These are phyloP conservation scores for Eulithis prunata DNA, from an alignment of 2,888 invertebrate species.

Conservation along the genomic window DNA sequence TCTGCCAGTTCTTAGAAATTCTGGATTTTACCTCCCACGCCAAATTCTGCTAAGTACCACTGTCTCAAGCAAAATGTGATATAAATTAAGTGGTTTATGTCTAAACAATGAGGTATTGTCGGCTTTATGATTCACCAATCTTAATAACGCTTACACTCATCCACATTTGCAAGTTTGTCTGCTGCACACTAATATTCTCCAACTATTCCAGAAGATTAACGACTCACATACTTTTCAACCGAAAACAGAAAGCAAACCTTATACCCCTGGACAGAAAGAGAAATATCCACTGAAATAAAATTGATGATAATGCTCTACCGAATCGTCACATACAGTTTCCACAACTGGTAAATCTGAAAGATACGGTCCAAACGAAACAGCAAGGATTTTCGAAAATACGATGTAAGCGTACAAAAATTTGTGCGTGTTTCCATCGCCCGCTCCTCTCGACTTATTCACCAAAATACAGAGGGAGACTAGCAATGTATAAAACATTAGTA, in stretches of 20 bases:
- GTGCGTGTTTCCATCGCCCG: conserved; percentile 63
- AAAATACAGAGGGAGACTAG: conserved; percentile 54
- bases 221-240: conserved; percentile 13
- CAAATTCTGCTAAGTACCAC: conserved; percentile 30
- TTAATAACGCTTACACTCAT: conserved; percentile 65
- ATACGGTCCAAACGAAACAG: conserved; percentile 66
- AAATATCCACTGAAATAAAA: conserved; percentile 35
- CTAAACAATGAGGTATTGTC: conserved; percentile 63
- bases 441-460: conserved; percentile 46
- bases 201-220: conserved; percentile 37
- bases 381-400: conserved; percentile 62
- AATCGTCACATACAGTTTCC: conserved; percentile 47
- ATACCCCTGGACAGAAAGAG: conserved; percentile 23
- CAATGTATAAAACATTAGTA: conserved; percentile 82
- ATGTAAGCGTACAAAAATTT: conserved; percentile 61
- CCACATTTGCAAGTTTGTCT: conserved; percentile 68
- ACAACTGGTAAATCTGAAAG: conserved; percentile 60
- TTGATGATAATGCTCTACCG: conserved; percentile 42
- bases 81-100: conserved; percentile 50
- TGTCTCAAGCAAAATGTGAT: conserved; percentile 40
- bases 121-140: conserved; percentile 65
- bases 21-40: conserved; percentile 22
- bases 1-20: background rate
- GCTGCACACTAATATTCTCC: conserved; percentile 60
- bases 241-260: conserved; percentile 37